Conservation (phyloP, 2,797 vertebrate species). For the Myotis myotis region DNA sequence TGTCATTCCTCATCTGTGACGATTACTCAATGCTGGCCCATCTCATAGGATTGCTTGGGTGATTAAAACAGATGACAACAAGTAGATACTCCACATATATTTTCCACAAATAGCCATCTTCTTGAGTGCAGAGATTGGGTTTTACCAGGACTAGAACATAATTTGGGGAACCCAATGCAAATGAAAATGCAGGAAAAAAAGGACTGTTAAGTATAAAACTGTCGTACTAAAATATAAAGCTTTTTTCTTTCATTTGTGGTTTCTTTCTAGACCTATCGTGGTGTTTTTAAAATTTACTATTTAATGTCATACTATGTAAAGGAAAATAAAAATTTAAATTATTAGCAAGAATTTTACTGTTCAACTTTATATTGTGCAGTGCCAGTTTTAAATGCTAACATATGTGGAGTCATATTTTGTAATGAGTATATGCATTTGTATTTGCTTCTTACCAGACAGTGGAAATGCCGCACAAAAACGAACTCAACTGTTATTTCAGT, state of each 20-base stretch:
- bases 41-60: neutral
- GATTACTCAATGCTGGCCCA: neutral
- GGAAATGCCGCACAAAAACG: neutral
- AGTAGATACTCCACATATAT: neutral
- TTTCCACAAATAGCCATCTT: neutral
- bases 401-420: neutral
- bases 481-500: neutral
- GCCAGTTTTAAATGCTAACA: constrained; percentile 53
- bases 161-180: neutral
- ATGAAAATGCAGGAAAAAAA: neutral
- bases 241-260: neutral
- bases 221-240: neutral
- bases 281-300: constrained; percentile 27
- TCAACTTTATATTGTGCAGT: constrained; percentile 7
- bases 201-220: neutral
- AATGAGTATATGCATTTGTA: neutral
- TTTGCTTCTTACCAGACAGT: constrained; percentile 35
- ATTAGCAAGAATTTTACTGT: constrained; percentile 46
- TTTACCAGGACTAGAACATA: neutral
- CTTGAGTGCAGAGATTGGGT: neutral
- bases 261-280: constrained; percentile 16
- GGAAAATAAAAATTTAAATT: constrained; percentile 46
- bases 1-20: neutral
- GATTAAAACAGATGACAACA: neutral
- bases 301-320: constrained; percentile 48